Conservation (phyloP, 2,888 invertebrate species). For the Chaetoderma sp. region DNA sequence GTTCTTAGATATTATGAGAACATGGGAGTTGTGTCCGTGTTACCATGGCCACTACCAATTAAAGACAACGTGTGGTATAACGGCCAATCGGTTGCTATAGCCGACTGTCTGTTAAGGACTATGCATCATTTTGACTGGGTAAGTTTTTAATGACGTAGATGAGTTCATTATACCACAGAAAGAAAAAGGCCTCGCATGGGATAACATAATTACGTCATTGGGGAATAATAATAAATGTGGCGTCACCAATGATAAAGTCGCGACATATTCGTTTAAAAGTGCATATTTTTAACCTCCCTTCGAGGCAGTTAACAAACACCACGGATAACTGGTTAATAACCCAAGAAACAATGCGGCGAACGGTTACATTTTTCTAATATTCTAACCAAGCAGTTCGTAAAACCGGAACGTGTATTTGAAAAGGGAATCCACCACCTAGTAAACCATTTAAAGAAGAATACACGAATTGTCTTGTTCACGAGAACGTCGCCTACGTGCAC, state of each 20-base stretch:
- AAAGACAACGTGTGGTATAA: slow-evolving; percentile 35
- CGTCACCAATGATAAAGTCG: slow-evolving; percentile 25
- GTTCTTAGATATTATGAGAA: slow-evolving; percentile 31
- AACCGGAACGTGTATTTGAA: slow-evolving; percentile 61
- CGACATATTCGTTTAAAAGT: too few species aligned
- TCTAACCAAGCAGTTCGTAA: slow-evolving; percentile 58
- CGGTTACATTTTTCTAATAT: slow-evolving; percentile 32
- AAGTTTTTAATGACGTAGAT: slow-evolving; percentile 41
- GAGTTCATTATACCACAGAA: slow-evolving; percentile 41
- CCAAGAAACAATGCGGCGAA: slow-evolving; percentile 27
- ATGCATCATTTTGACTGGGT: slow-evolving; percentile 34
- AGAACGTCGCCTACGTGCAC: too few species aligned
- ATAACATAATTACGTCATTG: slow-evolving; percentile 4
- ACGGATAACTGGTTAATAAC: slow-evolving; percentile 7
- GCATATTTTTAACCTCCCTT: slow-evolving; percentile 33
- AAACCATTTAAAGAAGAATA: too few species aligned
- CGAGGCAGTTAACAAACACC: slow-evolving; percentile 27
- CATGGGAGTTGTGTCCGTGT: slow-evolving; percentile 23
- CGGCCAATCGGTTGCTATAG: slow-evolving; percentile 39
- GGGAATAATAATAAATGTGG: slow-evolving; percentile 8
- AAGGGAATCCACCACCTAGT: slow-evolving; percentile 65
- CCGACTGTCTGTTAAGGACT: slow-evolving; percentile 42
- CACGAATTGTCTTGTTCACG: too few species aligned
- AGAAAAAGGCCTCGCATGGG: slow-evolving; percentile 10
- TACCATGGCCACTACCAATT: slow-evolving; percentile 37